Percentiles rank a stretch among this genome's conserved stretches.
Evolutionary conservation across 2,888 invertebrate species (phyloP).

Genomic region (Leucania comma): DNA sequence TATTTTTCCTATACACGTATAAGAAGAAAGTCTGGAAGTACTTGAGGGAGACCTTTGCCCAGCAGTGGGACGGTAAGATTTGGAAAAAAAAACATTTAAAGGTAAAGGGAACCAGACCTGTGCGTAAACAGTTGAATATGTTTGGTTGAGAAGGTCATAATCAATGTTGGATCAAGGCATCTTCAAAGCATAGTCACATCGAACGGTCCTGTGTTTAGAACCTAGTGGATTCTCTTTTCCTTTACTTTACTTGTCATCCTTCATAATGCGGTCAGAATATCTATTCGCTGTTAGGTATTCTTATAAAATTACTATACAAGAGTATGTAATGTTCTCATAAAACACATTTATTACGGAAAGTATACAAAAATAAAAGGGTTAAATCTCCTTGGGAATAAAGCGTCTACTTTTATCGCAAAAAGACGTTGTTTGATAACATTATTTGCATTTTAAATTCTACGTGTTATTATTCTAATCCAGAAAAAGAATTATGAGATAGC

Average conservation of each 20-base stretch:
- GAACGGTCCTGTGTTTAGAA: too few species aligned
- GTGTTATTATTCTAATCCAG: constrained; percentile 28
- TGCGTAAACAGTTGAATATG: too few species aligned
- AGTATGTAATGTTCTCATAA: constrained; percentile 28
- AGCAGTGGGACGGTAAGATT: too few species aligned
- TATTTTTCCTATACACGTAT: too few species aligned
- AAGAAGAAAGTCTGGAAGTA: too few species aligned
- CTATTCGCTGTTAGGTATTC: neutral
- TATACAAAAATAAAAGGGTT: constrained; percentile 29
- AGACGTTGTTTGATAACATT: constrained; percentile 34
- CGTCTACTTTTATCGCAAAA: constrained; percentile 39
- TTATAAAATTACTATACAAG: too few species aligned
- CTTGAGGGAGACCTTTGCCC: too few species aligned
- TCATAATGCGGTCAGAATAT: neutral
- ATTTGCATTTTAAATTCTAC: constrained; percentile 51
- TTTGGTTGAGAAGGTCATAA: too few species aligned
- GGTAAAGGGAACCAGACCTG: too few species aligned
- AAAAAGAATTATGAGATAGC: constrained; percentile 41
- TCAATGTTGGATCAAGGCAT: neutral
- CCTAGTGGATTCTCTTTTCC: neutral
- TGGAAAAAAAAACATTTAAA: too few species aligned
- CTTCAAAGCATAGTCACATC: neutral
- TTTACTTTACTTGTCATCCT: neutral
- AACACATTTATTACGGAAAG: constrained; percentile 26
- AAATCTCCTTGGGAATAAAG: constrained; percentile 29